A percentile compares a stretch with the other conserved stretches of the same genome.
Evolutionary conservation across 2,797 vertebrate genomes (phyloP).

Genomic region (Periparus ater): DNA sequence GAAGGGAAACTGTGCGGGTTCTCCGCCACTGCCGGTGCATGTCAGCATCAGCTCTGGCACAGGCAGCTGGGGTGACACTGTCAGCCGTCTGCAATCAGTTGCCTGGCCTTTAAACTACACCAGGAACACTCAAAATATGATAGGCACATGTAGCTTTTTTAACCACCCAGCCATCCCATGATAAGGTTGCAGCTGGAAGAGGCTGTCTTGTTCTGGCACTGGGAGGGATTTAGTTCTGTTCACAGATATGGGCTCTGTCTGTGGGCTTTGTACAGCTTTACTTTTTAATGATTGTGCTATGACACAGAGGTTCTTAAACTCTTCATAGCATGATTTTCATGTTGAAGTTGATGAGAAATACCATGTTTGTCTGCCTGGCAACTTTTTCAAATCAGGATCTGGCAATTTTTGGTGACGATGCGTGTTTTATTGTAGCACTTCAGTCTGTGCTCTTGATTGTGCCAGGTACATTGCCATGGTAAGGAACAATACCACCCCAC

Average conservation of each 20-base stretch:
- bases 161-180: accelerated
- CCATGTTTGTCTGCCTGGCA: not conserved
- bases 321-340: not conserved
- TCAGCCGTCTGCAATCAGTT: not conserved
- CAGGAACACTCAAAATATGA: not conserved
- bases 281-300: not conserved
- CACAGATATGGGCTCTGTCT: not conserved
- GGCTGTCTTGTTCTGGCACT: not conserved
- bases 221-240: not conserved
- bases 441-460: not conserved
- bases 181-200: not conserved
- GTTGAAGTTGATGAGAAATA: not conserved
- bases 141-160: not conserved
- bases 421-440: not conserved
- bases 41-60: not conserved
- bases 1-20: not conserved
- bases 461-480: not conserved
- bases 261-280: not conserved
- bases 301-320: not conserved
- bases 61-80: not conserved
- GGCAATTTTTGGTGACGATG: not conserved
- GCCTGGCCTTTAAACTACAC: not conserved
- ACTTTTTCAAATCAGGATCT: not conserved
- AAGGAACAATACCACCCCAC: not conserved
- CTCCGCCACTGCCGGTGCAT: accelerated